Conservation (phyloP, 2,113 vertebrate species). For the Cairina moschata region DNA sequence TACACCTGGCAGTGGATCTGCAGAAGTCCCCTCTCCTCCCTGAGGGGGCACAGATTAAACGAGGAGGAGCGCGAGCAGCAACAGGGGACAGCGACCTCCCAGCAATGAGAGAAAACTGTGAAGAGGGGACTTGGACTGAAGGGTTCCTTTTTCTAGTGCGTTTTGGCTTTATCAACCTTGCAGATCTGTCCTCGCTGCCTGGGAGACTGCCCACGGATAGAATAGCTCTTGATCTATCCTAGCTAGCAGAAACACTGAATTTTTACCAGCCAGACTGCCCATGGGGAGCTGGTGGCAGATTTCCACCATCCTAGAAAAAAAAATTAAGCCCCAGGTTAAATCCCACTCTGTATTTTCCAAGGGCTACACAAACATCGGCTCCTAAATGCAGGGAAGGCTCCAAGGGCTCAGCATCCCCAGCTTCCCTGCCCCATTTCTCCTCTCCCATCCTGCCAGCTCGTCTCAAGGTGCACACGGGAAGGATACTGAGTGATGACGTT, state of each 20-base stretch:
- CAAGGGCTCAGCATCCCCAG: fast-evolving
- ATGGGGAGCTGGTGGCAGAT: not conserved
- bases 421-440: not conserved
- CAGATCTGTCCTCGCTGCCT: not conserved
- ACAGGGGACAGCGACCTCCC: not conserved
- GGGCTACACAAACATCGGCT: not conserved
- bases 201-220: not conserved
- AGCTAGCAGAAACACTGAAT: not conserved
- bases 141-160: not conserved
- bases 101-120: not conserved
- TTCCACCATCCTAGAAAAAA: not conserved
- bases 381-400: not conserved
- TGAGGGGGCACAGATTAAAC: not conserved
- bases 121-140: not conserved
- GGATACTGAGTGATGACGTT: constrained; percentile 99
- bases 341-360: not conserved
- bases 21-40: not conserved
- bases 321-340: not conserved
- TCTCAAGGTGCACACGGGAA: constrained; percentile 31
- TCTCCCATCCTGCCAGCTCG: fast-evolving
- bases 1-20: not conserved
- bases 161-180: not conserved
- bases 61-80: not conserved
- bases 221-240: not conserved
- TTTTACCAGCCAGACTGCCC: not conserved